Percentiles rank a stretch among this genome's conserved stretches.
These are phyloP conservation scores for Athripsodes cinereus DNA, from an alignment of 2,888 invertebrate genomes.

Conservation along the genomic window DNA sequence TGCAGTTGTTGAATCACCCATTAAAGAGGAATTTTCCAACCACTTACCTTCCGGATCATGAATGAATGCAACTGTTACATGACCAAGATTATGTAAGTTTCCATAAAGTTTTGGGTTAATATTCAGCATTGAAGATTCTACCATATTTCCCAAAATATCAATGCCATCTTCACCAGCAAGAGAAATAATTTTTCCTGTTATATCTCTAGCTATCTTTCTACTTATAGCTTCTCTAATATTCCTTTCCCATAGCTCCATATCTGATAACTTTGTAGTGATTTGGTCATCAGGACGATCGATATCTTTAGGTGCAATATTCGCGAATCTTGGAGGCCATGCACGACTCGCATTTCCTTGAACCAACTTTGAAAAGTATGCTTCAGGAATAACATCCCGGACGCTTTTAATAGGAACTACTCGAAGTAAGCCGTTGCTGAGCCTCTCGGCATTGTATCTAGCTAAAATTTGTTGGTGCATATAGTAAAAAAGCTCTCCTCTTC, in stretches of 20 bases:
- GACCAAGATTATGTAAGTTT: constrained; percentile 57
- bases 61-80: constrained; percentile 50
- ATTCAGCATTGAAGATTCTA: constrained; percentile 50
- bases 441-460: constrained; percentile 36
- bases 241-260: constrained; percentile 35
- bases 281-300: constrained; percentile 53
- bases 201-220: constrained; percentile 38
- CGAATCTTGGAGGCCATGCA: constrained; percentile 65
- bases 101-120: constrained; percentile 51
- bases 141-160: constrained; percentile 56
- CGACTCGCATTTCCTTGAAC: constrained; percentile 65
- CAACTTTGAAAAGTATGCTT: constrained; percentile 79
- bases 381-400: constrained; percentile 57
- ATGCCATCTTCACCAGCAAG: constrained; percentile 68
- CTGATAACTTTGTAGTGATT: constrained; percentile 30
- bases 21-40: constrained; percentile 69
- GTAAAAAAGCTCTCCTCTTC: constrained; percentile 38
- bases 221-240: constrained; percentile 38
- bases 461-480: constrained; percentile 39
- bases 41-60: constrained; percentile 56
- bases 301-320: constrained; percentile 55
- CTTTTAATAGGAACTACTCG: constrained; percentile 29
- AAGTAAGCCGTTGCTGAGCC: constrained; percentile 31
- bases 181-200: constrained; percentile 51
- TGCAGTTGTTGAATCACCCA: constrained; percentile 76